phyloP scores from a whole-genome alignment of 2,113 vertebrate species.

The Thamnaconus septentrionalis region DNA sequence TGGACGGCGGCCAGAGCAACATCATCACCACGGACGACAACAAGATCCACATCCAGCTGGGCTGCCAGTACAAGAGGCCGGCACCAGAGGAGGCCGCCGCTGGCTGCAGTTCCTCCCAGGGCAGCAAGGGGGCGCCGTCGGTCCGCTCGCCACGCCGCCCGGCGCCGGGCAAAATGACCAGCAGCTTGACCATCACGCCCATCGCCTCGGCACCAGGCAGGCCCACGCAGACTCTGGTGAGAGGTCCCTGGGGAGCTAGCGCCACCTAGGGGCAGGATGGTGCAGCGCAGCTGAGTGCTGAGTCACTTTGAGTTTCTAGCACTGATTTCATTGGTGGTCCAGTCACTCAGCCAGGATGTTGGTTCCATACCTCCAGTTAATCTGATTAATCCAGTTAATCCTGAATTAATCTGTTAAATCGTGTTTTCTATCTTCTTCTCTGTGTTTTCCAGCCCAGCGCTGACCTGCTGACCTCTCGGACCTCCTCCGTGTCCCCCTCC shows the following conservation, averaged over 20 bases:
- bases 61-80: constrained; percentile 83
- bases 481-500: constrained; percentile 20
- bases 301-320: too few species aligned
- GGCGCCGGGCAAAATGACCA: constrained; percentile 85
- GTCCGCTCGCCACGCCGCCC: constrained; percentile 64
- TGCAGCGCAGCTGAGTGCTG: background rate
- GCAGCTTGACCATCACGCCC: constrained; percentile 93
- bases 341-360: too few species aligned
- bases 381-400: too few species aligned
- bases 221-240: constrained; percentile 87
- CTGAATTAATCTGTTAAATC: too few species aligned
- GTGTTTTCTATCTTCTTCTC: background rate
- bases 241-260: constrained; percentile 36
- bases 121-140: constrained; percentile 70
- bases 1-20: constrained; percentile 72
- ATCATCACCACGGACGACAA: constrained; percentile 96
- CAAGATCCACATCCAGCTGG: constrained; percentile 96
- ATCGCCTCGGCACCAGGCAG: constrained; percentile 79
- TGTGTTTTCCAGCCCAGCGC: constrained; percentile 78
- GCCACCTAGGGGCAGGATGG: background rate
- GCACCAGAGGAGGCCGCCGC: constrained; percentile 66
- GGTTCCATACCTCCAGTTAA: too few species aligned
- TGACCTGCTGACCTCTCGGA: constrained; percentile 83
- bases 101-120: constrained; percentile 82
- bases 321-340: too few species aligned